Conservation (phyloP, 2,888 invertebrate genomes). For the Marasmarcha lunaedactyla region DNA sequence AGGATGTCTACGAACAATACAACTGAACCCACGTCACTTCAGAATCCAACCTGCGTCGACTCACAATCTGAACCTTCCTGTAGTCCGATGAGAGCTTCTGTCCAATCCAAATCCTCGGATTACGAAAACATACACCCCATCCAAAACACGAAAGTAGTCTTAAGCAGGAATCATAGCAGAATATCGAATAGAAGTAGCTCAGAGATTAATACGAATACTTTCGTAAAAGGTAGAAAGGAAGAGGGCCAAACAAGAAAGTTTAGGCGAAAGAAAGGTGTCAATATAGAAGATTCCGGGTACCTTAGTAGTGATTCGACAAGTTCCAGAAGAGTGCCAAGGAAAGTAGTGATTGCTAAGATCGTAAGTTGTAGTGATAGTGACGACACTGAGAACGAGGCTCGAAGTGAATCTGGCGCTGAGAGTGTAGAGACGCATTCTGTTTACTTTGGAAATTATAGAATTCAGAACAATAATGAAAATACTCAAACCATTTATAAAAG, state of each 20-base stretch:
- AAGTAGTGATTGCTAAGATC: slow-evolving; percentile 58
- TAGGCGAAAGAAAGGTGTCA: slow-evolving; percentile 43
- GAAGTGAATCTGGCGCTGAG: slow-evolving; percentile 89
- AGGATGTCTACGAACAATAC: slow-evolving; percentile 39
- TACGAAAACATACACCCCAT: slow-evolving; percentile 42
- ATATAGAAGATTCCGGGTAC: slow-evolving; percentile 84
- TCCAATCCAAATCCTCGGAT: slow-evolving; percentile 59
- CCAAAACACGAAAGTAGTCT: slow-evolving; percentile 21
- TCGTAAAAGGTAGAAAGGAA: slow-evolving; percentile 37
- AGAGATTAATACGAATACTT: slow-evolving; percentile 47
- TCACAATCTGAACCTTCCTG: slow-evolving; percentile 33
- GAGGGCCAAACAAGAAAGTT: slow-evolving; percentile 32
- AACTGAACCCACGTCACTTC: slow-evolving; percentile 24
- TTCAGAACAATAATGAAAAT: slow-evolving; percentile 35
- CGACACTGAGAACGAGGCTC: slow-evolving; percentile 83
- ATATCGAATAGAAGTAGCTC: slow-evolving; percentile 23
- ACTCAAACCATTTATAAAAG: slow-evolving; percentile 23
- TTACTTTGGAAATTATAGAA: slow-evolving; percentile 81
- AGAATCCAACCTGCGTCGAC: slow-evolving; percentile 30
- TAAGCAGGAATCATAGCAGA: slow-evolving; percentile 30
- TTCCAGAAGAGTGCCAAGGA: slow-evolving; percentile 54
- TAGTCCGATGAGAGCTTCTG: slow-evolving; percentile 64
- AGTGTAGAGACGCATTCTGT: slow-evolving; percentile 90
- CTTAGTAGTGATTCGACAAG: slow-evolving; percentile 84
- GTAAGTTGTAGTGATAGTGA: slow-evolving; percentile 79